phyloP scores from a whole-genome alignment of 2,113 vertebrate species.

The Pyrgilauda ruficollis region DNA sequence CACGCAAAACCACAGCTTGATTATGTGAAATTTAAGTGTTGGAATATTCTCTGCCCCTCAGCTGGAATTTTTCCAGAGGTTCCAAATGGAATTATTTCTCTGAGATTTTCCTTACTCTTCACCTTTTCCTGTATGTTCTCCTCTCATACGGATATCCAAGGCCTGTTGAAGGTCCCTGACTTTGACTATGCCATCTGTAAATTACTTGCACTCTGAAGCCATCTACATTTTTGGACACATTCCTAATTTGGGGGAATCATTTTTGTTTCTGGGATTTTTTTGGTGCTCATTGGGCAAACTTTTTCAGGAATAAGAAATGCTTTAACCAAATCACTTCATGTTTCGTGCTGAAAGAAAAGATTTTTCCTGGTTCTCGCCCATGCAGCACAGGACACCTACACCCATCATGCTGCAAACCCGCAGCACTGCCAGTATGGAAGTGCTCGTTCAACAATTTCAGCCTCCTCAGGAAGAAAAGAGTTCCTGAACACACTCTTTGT shows the following conservation, averaged over 20 bases:
- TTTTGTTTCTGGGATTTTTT: background rate
- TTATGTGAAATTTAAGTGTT: background rate
- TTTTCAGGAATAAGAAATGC: background rate
- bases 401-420: background rate
- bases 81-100: background rate
- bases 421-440: background rate
- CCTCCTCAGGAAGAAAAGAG: background rate
- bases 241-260: background rate
- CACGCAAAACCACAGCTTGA: background rate
- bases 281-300: background rate
- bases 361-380: background rate
- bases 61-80: background rate
- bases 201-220: background rate
- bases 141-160: background rate
- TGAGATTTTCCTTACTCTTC: background rate
- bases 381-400: accelerated
- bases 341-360: background rate
- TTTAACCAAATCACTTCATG: background rate
- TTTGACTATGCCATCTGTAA: background rate
- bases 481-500: background rate
- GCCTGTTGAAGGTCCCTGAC: background rate
- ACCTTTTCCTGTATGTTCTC: background rate
- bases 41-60: background rate
- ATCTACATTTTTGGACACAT: background rate
- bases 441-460: background rate